A percentile compares a stretch with the other conserved stretches of the same genome.
These are phyloP conservation scores for Scaptomyza polygonia DNA, from an alignment of 2,888 invertebrate species.

Conservation along the genomic window DNA sequence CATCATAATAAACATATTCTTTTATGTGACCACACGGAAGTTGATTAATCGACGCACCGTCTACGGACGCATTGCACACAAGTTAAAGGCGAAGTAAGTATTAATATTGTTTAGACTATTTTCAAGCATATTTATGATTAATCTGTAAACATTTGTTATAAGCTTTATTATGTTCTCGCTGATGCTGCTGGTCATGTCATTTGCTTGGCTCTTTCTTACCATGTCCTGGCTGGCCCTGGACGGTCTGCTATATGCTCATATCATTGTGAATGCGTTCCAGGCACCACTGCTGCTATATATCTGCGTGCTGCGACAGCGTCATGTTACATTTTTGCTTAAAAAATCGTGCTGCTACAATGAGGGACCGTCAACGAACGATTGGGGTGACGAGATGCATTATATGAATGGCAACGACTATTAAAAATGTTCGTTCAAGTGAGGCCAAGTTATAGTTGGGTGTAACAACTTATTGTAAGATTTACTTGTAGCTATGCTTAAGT, in stretches of 20 bases:
- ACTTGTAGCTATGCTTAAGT: slow-evolving; percentile 51
- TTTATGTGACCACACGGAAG: slow-evolving; percentile 91
- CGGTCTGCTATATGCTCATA: slow-evolving; percentile 89
- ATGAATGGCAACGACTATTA: slow-evolving; percentile 88
- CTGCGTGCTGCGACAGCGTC: slow-evolving; percentile 90
- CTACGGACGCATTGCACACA: slow-evolving; percentile 94
- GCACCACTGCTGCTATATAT: slow-evolving; percentile 91
- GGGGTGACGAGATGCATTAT: slow-evolving; percentile 95
- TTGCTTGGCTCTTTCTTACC: slow-evolving; percentile 91
- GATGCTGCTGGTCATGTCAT: slow-evolving; percentile 90
- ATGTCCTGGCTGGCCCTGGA: slow-evolving; percentile 91
- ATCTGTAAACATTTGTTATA: slow-evolving; percentile 84
- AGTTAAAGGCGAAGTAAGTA: slow-evolving; percentile 91
- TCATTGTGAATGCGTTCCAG: slow-evolving; percentile 90
- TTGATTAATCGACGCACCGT: slow-evolving; percentile 92
- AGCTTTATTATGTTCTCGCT: slow-evolving; percentile 92
- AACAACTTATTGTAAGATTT: slow-evolving; percentile 40
- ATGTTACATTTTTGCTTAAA: slow-evolving; percentile 90
- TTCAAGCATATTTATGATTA: not conserved
- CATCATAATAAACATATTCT: slow-evolving; percentile 91
- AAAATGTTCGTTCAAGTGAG: slow-evolving; percentile 25
- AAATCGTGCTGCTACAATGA: slow-evolving; percentile 92
- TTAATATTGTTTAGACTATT: not conserved
- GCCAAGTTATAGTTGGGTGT: slow-evolving; percentile 25
- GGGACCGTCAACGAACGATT: slow-evolving; percentile 90